Conservation (phyloP, 2,797 vertebrate species). For the Hypotaenidia okinawae region DNA sequence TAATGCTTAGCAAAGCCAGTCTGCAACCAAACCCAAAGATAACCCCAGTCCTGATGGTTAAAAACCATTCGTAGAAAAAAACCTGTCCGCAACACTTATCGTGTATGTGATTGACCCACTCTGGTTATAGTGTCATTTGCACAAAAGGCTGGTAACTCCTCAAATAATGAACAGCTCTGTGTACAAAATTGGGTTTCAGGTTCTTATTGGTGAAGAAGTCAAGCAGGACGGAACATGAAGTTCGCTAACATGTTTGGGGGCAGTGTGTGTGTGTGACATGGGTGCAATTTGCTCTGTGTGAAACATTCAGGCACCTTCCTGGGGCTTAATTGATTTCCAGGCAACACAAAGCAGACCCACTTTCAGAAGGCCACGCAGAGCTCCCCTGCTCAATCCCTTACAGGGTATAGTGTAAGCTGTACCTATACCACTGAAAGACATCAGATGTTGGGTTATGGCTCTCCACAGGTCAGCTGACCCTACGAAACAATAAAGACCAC, state of each 20-base stretch:
- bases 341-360: background rate
- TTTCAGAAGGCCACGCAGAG: too few relatives aligned
- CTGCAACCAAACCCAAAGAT: background rate
- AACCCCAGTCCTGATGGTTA: background rate
- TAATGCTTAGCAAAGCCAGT: background rate
- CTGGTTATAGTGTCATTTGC: background rate
- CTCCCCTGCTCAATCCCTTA: too few relatives aligned
- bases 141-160: background rate
- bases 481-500: too few relatives aligned
- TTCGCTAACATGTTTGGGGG: background rate
- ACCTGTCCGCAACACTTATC: background rate
- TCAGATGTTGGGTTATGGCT: too few relatives aligned
- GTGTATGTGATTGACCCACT: background rate
- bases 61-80: background rate
- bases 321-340: background rate
- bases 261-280: background rate
- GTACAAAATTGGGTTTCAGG: background rate
- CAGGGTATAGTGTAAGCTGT: too few relatives aligned
- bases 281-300: background rate
- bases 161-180: background rate
- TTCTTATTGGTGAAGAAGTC: background rate
- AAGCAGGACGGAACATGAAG: background rate
- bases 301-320: background rate
- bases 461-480: too few relatives aligned
- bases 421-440: too few relatives aligned